Evolutionary conservation across 2,797 vertebrate species (phyloP), one percentile per base, ranked within the genome.

Genomic region (Menidia menidia): DNA sequence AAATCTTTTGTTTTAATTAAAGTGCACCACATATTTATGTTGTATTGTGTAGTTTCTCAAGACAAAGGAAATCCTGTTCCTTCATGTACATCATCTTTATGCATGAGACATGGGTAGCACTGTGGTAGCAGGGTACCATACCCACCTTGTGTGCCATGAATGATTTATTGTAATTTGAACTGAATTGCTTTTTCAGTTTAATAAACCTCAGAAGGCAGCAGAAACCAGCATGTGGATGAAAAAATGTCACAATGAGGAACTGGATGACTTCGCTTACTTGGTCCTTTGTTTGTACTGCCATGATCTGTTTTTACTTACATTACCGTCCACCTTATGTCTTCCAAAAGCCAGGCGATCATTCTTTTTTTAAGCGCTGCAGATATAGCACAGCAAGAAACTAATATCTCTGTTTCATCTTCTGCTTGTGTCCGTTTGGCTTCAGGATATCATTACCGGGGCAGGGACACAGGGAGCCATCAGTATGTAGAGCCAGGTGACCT

Each of bases 351-450:
- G 25, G 25, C 1, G 25, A 25, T 25, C 25, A 25, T 25, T 25
- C 25, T 25, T 81, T 91, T 92, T 86, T 81, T 82, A 84, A 81
- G 81, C 75, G 43, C 60, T 69, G 61, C 64, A 80, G 83, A 85
- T 84, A 81, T 52, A 84, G 63, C 72, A 48, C 64, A 55, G 64
- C 68, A 61, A 76, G 44, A 43, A 64, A 57, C 12, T 43, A 73
- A 69, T 82, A 56, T 72, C 65, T 73, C 56, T 47, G 66, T 77
- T 90, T 88, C 88, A 78, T 92, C 84, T 89, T 84, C 68, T 88
- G 85, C 86, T 82, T 87, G 78, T 81, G 76, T 75, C 68, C 58
- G 82, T 89, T 87, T 77, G 84, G 85, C 75, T 87, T 88, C 84
- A 86, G 81, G 80, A 86, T 87, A 70, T 87, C 81, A 86, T 91